These are phyloP conservation scores for Chloropsis hardwickii DNA, from an alignment of 2,113 vertebrate species.

Conservation along the genomic window DNA sequence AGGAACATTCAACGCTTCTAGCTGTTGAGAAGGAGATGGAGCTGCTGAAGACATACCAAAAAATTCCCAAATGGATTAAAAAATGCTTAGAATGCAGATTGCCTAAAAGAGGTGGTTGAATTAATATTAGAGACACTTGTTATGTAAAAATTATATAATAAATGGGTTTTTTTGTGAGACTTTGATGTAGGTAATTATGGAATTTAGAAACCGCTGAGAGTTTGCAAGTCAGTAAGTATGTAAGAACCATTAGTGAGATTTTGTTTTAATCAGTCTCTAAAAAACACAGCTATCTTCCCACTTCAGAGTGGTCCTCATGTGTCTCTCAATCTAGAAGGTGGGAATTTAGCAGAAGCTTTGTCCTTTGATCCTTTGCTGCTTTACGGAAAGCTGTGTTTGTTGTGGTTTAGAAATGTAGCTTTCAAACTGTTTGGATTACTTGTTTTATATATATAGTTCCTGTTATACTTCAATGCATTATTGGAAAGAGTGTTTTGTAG, in stretches of 20 bases:
- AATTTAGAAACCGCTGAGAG: not conserved
- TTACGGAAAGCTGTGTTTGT: not conserved
- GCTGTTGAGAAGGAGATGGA: not conserved
- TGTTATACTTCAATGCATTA: not conserved
- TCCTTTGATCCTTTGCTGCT: not conserved
- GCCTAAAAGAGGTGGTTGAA: not conserved
- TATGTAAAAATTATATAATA: not conserved
- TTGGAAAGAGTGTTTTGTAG: not conserved
- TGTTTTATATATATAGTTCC: not conserved
- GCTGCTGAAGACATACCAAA: not conserved
- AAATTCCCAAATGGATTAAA: not conserved
- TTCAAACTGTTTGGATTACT: not conserved
- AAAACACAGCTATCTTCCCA: not conserved
- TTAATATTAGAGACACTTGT: not conserved
- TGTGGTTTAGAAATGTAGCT: not conserved
- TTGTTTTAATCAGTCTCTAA: not conserved
- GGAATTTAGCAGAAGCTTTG: not conserved
- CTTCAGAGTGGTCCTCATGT: not conserved
- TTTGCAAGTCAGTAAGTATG: not conserved
- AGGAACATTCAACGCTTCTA: not conserved
- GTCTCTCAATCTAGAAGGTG: not conserved
- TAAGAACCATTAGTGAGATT: not conserved
- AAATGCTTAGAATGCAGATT: not conserved
- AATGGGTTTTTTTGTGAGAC: not conserved
- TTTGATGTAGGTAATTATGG: not conserved